Evolutionary conservation across 2,113 vertebrate genomes (phyloP), one percentile per base, ranked within the genome.

Genomic region (Hippocampus barbouri): DNA sequence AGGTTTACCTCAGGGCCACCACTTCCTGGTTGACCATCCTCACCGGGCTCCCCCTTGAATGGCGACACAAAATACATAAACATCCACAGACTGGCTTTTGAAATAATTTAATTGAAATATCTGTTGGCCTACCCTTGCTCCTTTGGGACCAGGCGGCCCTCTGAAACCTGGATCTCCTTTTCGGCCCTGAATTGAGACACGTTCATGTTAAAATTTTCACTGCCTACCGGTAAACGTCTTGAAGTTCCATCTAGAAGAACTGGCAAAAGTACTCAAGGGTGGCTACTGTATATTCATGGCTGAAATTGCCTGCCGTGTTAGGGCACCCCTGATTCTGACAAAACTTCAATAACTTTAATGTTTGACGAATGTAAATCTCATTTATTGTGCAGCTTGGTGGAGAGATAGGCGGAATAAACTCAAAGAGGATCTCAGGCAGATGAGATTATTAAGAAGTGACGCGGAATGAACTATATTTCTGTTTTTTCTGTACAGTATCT

Each of bases 41-140:
- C 47, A 30, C 93, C 93, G 40, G 86, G 10, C 40, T 93, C 86
- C 0, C 95, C 94, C 95, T 98, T 63, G 71, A 80, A 66, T 78
- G 71, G 30, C 57, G 15, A 78, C 0, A 49, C 21, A 1, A 40
- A 51, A 25, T 23, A 56, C 21, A 27, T 1, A 43, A 34, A 69
- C 18, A 27, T 21, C 40, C 2, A 53, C 21, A 15, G 14, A 43
- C 8, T 45, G 2, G 10, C 4, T 66, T 45, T 23, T 16, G 2
- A 16, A 23, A 18, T 2, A 23, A 43, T 20, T 18, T 2, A 30
- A 7, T 77, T 14, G 59, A 70, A 30, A 21, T 68, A 11, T 1
- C 5, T 60, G 43, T 6, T 8, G 7, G 76, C 85, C 79, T 73
- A 91, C 92, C 87, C 54, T 90, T 0, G 43, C 43, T 70, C 92